Percentiles rank a stretch among this genome's conserved stretches.
Evolutionary conservation across 2,113 vertebrate genomes (phyloP).

Genomic region (Lepus americanus): DNA sequence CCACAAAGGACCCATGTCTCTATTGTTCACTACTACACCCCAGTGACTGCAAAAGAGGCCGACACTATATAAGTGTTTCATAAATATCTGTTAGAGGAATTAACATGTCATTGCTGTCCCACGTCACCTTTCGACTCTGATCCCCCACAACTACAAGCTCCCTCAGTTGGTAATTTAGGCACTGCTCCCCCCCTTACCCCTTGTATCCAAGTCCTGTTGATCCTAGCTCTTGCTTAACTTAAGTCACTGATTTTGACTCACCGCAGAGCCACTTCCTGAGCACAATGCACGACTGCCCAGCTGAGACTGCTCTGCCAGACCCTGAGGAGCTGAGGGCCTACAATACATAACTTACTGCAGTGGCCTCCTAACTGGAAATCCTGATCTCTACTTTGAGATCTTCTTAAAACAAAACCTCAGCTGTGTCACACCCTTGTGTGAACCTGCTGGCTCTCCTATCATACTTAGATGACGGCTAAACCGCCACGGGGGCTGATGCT

Average conservation of each 20-base stretch:
- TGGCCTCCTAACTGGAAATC: constrained; percentile 5
- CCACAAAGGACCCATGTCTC: neutral
- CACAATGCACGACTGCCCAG: neutral
- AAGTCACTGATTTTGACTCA: constrained; percentile 37
- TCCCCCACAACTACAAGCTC: neutral
- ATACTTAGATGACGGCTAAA: constrained; percentile 9
- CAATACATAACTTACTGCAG: constrained; percentile 1
- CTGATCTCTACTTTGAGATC: neutral
- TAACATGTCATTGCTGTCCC: neutral
- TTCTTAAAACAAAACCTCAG: constrained; percentile 46
- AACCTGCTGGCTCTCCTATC: neutral
- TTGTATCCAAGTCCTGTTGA: neutral
- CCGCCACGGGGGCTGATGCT: neutral
- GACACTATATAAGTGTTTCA: neutral
- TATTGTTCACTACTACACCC: neutral
- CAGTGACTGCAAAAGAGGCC: neutral
- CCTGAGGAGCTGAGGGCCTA: constrained; percentile 1
- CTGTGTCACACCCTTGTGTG: neutral
- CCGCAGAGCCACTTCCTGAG: neutral
- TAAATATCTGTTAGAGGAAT: neutral
- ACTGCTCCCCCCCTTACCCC: neutral
- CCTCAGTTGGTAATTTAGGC: neutral
- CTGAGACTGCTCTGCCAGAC: neutral
- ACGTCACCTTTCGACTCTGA: neutral
- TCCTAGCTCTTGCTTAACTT: neutral